Percentiles rank a stretch among this genome's conserved stretches.
These are phyloP conservation scores for Philaethria dido DNA, from an alignment of 2,888 invertebrate genomes.

Conservation along the genomic window DNA sequence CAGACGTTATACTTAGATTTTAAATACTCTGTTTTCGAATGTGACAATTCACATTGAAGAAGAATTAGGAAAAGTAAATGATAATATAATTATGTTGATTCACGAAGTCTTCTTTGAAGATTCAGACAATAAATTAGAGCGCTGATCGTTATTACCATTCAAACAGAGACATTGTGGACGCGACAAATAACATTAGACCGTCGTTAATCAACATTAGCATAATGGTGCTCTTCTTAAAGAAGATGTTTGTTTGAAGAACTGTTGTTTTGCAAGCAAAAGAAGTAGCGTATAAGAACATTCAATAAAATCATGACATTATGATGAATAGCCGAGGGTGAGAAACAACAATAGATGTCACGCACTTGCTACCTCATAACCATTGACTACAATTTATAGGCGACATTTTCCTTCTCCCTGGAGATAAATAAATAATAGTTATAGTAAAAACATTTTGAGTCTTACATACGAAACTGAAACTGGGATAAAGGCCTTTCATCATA, in stretches of 20 bases:
- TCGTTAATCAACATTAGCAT: slow-evolving; percentile 38
- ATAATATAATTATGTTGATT: slow-evolving; percentile 19
- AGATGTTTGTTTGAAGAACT: slow-evolving; percentile 39
- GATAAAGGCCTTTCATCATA: slow-evolving; percentile 20
- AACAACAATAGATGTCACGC: slow-evolving; percentile 71
- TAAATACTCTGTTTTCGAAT: background rate
- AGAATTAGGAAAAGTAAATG: slow-evolving; percentile 3
- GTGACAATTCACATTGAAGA: background rate
- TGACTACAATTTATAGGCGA: slow-evolving; percentile 65
- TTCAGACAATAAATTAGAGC: slow-evolving; percentile 20
- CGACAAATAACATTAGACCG: slow-evolving; percentile 33
- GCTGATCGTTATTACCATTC: slow-evolving; percentile 23
- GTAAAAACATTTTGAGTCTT: slow-evolving; percentile 7
- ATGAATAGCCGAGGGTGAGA: slow-evolving; percentile 56
- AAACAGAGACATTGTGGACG: slow-evolving; percentile 25
- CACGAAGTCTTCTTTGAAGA: slow-evolving; percentile 5
- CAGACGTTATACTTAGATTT: background rate
- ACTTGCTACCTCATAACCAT: slow-evolving; percentile 73
- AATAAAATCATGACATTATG: slow-evolving; percentile 60
- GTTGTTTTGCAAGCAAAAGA: slow-evolving; percentile 45
- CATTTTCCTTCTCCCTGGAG: slow-evolving; percentile 56
- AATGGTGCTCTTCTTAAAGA: slow-evolving; percentile 37
- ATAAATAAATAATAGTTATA: slow-evolving; percentile 42
- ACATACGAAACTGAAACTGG: slow-evolving; percentile 14
- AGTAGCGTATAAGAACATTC: slow-evolving; percentile 54